Percentiles rank a stretch among this genome's conserved stretches.
Evolutionary conservation across 2,888 invertebrate species (phyloP).

Genomic region (Nemoura dubitans): DNA sequence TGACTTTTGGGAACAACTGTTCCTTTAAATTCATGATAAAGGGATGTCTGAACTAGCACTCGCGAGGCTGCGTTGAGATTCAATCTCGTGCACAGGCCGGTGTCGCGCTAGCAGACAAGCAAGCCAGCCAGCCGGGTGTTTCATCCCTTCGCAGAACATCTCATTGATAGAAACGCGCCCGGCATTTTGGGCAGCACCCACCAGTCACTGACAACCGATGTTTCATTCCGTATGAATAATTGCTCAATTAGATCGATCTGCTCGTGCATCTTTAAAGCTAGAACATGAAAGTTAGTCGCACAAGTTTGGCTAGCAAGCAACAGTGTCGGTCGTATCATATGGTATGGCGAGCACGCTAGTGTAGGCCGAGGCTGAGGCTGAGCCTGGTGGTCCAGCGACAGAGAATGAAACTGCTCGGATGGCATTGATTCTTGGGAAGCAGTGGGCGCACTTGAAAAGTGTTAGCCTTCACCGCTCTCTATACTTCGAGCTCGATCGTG

Average conservation of each 20-base stretch:
- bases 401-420: neutral
- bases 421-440: neutral
- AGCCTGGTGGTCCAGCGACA: neutral
- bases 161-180: neutral
- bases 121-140: neutral
- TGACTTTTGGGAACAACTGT: neutral
- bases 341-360: neutral
- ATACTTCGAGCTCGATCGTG: too few relatives aligned
- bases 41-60: neutral
- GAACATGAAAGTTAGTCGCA: neutral
- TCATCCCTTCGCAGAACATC: neutral
- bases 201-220: neutral
- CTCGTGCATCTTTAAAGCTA: neutral
- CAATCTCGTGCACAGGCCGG: neutral
- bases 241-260: neutral
- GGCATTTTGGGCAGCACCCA: neutral
- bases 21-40: neutral
- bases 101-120: too few relatives aligned
- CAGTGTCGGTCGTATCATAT: neutral
- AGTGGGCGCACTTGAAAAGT: constrained; percentile 5
- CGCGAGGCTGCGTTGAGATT: neutral
- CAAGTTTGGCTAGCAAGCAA: neutral
- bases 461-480: too few relatives aligned
- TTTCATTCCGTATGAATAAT: neutral
- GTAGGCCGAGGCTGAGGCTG: neutral